These are phyloP conservation scores for Notamacropus eugenii DNA, from an alignment of 2,797 vertebrate genomes.

Conservation along the genomic window DNA sequence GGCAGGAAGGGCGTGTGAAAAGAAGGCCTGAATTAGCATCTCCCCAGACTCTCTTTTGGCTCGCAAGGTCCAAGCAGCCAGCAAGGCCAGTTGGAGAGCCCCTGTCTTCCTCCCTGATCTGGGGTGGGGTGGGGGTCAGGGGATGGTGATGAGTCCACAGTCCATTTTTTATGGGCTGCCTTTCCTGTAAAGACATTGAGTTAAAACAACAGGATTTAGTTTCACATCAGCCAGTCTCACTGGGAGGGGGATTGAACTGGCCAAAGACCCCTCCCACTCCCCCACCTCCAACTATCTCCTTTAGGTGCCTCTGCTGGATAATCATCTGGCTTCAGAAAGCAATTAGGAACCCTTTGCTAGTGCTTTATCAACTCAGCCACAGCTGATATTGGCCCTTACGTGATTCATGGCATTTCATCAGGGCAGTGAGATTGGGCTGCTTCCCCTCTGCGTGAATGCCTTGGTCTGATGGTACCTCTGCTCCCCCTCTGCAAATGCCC, in stretches of 20 bases:
- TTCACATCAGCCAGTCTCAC: constrained; percentile 65
- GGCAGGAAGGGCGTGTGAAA: constrained; percentile 69
- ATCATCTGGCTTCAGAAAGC: constrained; percentile 44
- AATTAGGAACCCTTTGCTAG: constrained; percentile 47
- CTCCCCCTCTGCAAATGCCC: constrained; percentile 82
- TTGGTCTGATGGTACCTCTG: constrained; percentile 82
- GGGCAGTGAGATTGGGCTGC: constrained; percentile 82
- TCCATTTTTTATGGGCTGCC: constrained; percentile 77
- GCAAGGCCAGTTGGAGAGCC: constrained; percentile 33
- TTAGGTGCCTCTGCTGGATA: constrained; percentile 48
- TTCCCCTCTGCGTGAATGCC: constrained; percentile 83
- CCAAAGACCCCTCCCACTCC: constrained; percentile 37
- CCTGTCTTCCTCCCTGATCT: constrained; percentile 25
- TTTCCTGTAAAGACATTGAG: constrained; percentile 78
- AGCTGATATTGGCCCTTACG: constrained; percentile 77
- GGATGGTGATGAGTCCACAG: constrained; percentile 59
- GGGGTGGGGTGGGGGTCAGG: not conserved
- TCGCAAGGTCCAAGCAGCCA: constrained; percentile 27
- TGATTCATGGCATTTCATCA: constrained; percentile 83
- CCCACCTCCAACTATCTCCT: not conserved
- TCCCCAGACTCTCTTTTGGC: constrained; percentile 53
- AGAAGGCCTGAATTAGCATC: constrained; percentile 61
- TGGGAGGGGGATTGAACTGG: not conserved
- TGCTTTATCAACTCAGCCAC: constrained; percentile 78
- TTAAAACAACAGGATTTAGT: constrained; percentile 80